Evolutionary conservation across 2,888 invertebrate genomes (phyloP), one percentile per base, ranked within the genome.

Genomic region (Xestia xanthographa): DNA sequence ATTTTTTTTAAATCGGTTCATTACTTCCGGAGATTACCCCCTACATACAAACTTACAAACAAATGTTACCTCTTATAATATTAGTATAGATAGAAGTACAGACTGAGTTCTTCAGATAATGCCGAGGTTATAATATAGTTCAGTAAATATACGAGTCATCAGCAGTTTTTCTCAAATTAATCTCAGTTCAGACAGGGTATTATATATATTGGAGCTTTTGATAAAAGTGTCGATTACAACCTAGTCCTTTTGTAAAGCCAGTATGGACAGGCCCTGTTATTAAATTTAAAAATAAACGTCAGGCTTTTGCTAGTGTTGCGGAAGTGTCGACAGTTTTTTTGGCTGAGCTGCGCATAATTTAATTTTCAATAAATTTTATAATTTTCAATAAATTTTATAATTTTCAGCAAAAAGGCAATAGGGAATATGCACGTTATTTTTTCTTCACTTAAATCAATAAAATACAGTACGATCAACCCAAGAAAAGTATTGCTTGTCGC

Each of bases 281-380:
- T 60, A 50, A 50, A 68, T 68, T 50, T 48, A 69, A 77, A 77
- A 77, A 77, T 66, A 69, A 63, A 60, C 22, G 45, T 45, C 45
- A 45, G 29, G 17, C 56, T 70, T 34, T 41, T 66, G 17, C 3
- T 48, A 75, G 29, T 68, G 63, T 17, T 66, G 68, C 17, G 48
- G 26, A 14, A 22, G 1, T 65, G n/a, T 69, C 76, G 76, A 69
- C 34, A 58, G 0, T 43, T 53, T 66, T 67, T 53, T 60, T 14
- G 53, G 12, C 5, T 20, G 4, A 6, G 6, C 45, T 34, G 34
- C 34, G n/a, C n/a, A n/a, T n/a, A n/a, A n/a, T 5, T 34, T 34
- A 34, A 34, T 34, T 34, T 5, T 34, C 34, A 34, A 34, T 34
- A 34, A 34, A 5, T 34, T 5, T 34, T 34, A 5, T 34, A 34